Evolutionary conservation across 2,888 invertebrate species (phyloP), one percentile per base, ranked within the genome.

Genomic region (Sthenelais limicola): DNA sequence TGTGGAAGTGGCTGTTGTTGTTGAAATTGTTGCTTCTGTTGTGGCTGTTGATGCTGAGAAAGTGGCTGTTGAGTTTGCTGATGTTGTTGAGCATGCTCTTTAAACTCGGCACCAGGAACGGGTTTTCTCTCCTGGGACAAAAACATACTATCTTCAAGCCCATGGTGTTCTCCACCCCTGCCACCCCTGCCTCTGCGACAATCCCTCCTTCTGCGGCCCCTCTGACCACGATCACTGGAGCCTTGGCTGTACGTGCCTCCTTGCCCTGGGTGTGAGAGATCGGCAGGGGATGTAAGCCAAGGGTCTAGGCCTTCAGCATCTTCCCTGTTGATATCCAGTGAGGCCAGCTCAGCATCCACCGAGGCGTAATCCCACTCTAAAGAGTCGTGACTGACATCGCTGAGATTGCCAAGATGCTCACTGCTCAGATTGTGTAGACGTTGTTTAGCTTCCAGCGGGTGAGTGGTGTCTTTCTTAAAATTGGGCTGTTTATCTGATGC

Each of bases 351-450:
- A n/a, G 49, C 49, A 33, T 68, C 62, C 4, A 62, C 38, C 12
- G 62, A 68, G 21, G 49, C 51, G 28, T 70, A 70, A 43, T 70
- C 70, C 70, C 70, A 70, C 43, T 70, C 70, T 9, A 70, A 43
- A 5, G 68, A 69, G 38, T 70, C 70, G 43, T 70, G 52, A 28
- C 70, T 73, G n/a, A 3, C 38, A 21, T 68, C 68, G 32, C 58
- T 73, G 32, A 52, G 30, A 28, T 38, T 43, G 56, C 26, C 51
- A 21, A n/a, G n/a, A n/a, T n/a, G n/a, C n/a, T n/a, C n/a, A n/a
- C 35, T 24, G 18, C 1, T 21, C n/a, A 24, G 33, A 21, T 51
- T 28, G 9, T 49, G 7, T 68, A 5, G 24, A 4, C 15, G n/a
- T 49, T 12, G 5, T 38, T 12, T 3, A 15, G 15, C 9, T 9